These are phyloP conservation scores for Synergus gifuensis DNA, from an alignment of 2,888 invertebrate species.

Conservation along the genomic window DNA sequence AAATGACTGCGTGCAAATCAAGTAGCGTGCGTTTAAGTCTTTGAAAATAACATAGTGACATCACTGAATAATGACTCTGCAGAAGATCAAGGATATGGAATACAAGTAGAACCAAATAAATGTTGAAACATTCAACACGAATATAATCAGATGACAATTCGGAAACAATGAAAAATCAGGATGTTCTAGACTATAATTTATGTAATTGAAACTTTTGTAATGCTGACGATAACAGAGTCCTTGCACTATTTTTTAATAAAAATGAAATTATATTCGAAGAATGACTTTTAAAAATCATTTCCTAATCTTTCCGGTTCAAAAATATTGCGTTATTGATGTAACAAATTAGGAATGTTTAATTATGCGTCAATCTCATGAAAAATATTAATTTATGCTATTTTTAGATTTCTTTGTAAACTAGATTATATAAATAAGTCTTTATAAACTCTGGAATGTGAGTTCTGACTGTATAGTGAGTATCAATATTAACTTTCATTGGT, in stretches of 20 bases:
- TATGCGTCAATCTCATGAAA: too few relatives aligned
- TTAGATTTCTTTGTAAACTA: too few relatives aligned
- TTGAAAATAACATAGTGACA: neutral
- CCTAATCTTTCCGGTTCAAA: too few relatives aligned
- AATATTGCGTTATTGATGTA: too few relatives aligned
- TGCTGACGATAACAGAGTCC: too few relatives aligned
- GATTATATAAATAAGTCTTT: too few relatives aligned
- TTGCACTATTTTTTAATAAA: too few relatives aligned
- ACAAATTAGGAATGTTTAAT: too few relatives aligned
- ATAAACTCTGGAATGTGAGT: constrained; percentile 80
- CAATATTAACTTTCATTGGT: constrained; percentile 84
- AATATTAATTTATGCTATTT: too few relatives aligned
- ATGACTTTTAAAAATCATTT: too few relatives aligned
- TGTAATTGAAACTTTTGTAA: too few relatives aligned
- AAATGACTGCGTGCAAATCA: constrained; percentile 9
- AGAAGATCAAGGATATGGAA: neutral
- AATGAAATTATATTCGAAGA: too few relatives aligned
- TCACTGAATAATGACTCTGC: neutral
- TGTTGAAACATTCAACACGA: neutral
- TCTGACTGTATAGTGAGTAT: constrained; percentile 84
- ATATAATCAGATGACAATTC: neutral
- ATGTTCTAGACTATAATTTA: neutral
- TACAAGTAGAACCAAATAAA: neutral
- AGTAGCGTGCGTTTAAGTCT: neutral
- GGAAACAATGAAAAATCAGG: neutral